Base-by-base conservation (phyloP, 2,888 invertebrate genomes). In the Pristionchus entomophagus region DNA sequence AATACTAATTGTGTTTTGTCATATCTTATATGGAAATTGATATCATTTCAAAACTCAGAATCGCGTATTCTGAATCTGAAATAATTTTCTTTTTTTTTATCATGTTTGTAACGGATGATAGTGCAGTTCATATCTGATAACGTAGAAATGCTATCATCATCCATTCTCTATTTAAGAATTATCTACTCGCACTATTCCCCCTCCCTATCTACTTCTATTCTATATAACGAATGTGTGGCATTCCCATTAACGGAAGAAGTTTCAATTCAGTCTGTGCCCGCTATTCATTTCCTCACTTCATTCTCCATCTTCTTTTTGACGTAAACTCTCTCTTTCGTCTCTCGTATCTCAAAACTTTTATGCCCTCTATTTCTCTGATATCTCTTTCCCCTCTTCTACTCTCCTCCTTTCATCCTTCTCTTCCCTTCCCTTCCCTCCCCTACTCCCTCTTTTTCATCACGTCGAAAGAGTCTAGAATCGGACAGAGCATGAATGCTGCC, bases 401-500 rank as follows among this genome's bases (percentile, higher is more conserved):
- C n/a, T 49, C 41, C 32, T 26, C 26, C 8, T 26, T 29, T 5
- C 26, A 12, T 41, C 49, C 41, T n/a, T 81, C 41, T 81, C 29
- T 32, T 53, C 56, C 14, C 38, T 22, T n/a, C 51, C 32, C 35
- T 29, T 49, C 35, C 32, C 29, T 35, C 35, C 80, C n/a, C 51
- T 51, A 17, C 32, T 51, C 38, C 12, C 38, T 53, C 81, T 32
- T 45, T 53, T 53, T 81, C 53, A 17, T 41, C 53, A 19, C 41
- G 12, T 29, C 56, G 26, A 65, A 65, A 65, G 65, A 65, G 32
- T 65, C 65, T 65, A 35, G 65, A 65, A 65, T 65, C 14, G 65
- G 65, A 32, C 65, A 65, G 32, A 14, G 65, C 77, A 45, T 81
- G 29, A 78, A 78, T 78, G 29, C 53, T 81, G 32, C 51, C 35